Evolutionary conservation across 2,113 vertebrate species (phyloP), one percentile per base, ranked within the genome.

Genomic region (Taurulus bubalis): DNA sequence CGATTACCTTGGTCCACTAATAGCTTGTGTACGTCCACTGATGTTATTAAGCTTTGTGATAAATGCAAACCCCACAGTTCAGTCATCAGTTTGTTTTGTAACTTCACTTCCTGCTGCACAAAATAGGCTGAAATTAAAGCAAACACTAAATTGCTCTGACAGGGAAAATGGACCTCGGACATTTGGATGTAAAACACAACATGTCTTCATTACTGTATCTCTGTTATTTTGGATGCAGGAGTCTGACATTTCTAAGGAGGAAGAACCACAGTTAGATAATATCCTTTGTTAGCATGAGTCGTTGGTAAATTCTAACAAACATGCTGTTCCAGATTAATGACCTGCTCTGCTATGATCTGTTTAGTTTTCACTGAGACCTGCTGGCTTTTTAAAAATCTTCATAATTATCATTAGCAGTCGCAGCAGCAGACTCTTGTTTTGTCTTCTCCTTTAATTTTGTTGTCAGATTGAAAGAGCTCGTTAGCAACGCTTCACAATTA

Each of bases 1-100:
- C 74, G 78, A 91, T 88, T 83, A 77, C 47, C 6, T 12, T 18
- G 38, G 32, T 58, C 49, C 65, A 55, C 80, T 89, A 79, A 85
- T 82, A 79, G 80, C 70, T 73, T 38, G 40, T 71, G 51, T 56
- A 69, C 2, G 0, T 77, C 81, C 42, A 65, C 73, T 81, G 78
- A 85, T 87, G 82, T 66, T 60, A 42, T 66, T 81, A 81, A 67
- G 5, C 32, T 58, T 63, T 10, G 45, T 78, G 85, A 88, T 82
- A 0, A 80, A 91, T 83, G 49, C 36, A 77, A 84, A 73, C 49
- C 56, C 55, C 73, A 80, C 32, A 75, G 80, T 62, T 71, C 26
- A 40, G 63, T 63, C 70, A 79, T 80, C 4, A 59, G 51, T 64
- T 76, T 20, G 49, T 26, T 79, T 16, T 38, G 68, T 60, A 70